These are phyloP conservation scores for Nymphalis c-album DNA, from an alignment of 2,888 invertebrate species.

Conservation along the genomic window DNA sequence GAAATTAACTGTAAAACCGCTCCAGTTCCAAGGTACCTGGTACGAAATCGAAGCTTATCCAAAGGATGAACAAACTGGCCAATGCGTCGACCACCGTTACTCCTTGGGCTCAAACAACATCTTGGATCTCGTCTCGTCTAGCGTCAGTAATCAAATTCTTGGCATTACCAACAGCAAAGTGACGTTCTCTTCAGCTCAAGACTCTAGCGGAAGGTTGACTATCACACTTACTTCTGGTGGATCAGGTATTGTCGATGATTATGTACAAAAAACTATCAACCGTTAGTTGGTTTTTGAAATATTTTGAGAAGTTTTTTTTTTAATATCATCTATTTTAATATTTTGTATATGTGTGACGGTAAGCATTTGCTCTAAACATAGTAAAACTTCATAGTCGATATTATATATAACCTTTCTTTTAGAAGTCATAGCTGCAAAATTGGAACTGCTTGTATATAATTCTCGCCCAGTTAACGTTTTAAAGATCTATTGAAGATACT, in stretches of 20 bases:
- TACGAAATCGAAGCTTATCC: slow-evolving; percentile 58
- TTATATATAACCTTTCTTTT: too few species aligned
- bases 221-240: slow-evolving; percentile 42
- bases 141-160: slow-evolving; percentile 50
- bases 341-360: too few species aligned
- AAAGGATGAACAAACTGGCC: slow-evolving; percentile 53
- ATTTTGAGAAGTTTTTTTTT: too few species aligned
- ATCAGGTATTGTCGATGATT: slow-evolving; percentile 44
- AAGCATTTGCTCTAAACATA: too few species aligned
- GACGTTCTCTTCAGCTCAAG: slow-evolving; percentile 43
- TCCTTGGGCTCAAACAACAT: slow-evolving; percentile 34
- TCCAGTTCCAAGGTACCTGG: slow-evolving; percentile 58
- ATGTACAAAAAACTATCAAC: too few species aligned
- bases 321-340: too few species aligned
- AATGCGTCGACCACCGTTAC: slow-evolving; percentile 58
- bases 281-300: too few species aligned
- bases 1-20: slow-evolving; percentile 8
- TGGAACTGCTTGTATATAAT: too few species aligned
- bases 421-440: too few species aligned
- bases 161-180: slow-evolving; percentile 45
- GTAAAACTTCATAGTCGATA: too few species aligned
- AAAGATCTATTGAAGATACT: too few species aligned
- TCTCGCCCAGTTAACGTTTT: too few species aligned
- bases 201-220: slow-evolving; percentile 52
- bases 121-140: slow-evolving; percentile 49